Percentiles rank a stretch among this genome's conserved stretches.
Evolutionary conservation across 2,113 vertebrate species (phyloP).

Genomic region (Lepidothrix coronata): DNA sequence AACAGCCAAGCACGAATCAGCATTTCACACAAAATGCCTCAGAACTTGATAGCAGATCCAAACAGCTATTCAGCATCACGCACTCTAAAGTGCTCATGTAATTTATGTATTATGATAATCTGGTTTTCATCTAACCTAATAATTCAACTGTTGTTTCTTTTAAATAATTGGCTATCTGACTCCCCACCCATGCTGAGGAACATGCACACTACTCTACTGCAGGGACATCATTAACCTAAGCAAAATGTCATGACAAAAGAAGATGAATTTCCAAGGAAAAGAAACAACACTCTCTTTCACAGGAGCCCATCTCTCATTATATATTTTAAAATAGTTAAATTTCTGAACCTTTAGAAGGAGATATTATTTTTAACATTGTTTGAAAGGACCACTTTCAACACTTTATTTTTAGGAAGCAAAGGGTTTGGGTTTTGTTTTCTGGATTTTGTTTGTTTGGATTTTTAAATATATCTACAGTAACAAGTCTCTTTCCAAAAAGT

Average conservation of each 20-base stretch:
- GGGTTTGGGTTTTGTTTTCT: background rate
- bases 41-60: slow-evolving; percentile 3
- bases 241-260: background rate
- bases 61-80: background rate
- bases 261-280: background rate
- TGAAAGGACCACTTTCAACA: background rate
- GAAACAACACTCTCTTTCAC: background rate
- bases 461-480: background rate
- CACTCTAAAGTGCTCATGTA: slow-evolving; percentile 1
- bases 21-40: background rate
- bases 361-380: background rate
- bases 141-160: background rate
- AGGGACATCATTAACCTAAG: background rate
- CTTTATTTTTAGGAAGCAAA: background rate
- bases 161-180: slow-evolving; percentile 15
- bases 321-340: background rate
- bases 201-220: background rate
- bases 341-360: background rate
- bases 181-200: slow-evolving; percentile 37
- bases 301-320: background rate
- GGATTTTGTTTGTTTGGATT: background rate
- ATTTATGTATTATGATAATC: slow-evolving; percentile 43
- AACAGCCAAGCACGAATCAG: slow-evolving; percentile 52
- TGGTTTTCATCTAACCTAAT: slow-evolving; percentile 44
- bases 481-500: background rate